phyloP scores from a whole-genome alignment of 2,113 vertebrate genomes.

The Meriones unguiculatus region DNA sequence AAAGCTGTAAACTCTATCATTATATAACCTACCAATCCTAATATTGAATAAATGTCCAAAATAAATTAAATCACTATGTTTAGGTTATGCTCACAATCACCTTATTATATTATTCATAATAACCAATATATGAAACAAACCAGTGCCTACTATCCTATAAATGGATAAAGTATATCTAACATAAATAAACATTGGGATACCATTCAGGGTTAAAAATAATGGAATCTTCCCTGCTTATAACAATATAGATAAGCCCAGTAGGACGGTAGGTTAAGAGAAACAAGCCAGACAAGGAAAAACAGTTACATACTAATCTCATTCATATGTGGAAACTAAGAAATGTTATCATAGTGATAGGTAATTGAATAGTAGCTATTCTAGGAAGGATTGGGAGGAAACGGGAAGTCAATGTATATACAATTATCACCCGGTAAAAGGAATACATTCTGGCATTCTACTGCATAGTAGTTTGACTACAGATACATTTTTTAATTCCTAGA shows the following conservation, averaged over 20 bases:
- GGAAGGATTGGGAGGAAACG: rapidly evolving
- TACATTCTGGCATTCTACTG: neutral
- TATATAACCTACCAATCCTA: neutral
- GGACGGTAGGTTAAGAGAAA: neutral
- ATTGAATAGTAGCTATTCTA: neutral
- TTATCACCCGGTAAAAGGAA: neutral
- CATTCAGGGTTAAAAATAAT: neutral
- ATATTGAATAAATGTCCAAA: neutral
- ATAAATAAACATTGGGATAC: neutral
- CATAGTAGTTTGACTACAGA: neutral
- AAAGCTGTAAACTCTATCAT: neutral
- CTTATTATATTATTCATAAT: neutral
- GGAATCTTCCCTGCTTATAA: neutral
- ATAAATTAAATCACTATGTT: neutral
- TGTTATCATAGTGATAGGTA: neutral
- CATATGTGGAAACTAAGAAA: neutral
- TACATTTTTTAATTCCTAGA: neutral
- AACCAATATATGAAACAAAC: neutral
- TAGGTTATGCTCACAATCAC: neutral
- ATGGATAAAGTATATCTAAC: neutral
- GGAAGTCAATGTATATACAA: neutral
- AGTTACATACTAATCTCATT: neutral
- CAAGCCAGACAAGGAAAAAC: neutral
- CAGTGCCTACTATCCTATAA: neutral
- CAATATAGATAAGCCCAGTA: neutral